These are phyloP conservation scores for Ferrisia virgata DNA, from an alignment of 2,888 invertebrate genomes.

Conservation along the genomic window DNA sequence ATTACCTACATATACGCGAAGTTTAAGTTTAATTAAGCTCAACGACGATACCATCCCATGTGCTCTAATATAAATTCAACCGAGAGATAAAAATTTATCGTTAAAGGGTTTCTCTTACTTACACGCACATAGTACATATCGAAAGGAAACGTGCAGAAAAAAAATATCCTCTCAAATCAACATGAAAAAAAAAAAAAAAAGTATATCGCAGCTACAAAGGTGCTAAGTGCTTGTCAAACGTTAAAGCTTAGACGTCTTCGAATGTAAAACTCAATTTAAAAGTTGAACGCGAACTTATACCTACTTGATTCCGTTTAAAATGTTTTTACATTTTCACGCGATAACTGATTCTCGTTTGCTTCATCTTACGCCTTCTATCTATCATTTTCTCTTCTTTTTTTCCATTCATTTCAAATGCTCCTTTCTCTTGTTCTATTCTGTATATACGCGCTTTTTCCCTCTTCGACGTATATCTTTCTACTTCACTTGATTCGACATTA, in stretches of 20 bases:
- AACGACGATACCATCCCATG: neutral
- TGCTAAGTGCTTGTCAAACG: slow-evolving; percentile 42
- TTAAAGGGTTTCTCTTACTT: neutral
- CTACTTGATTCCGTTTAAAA: slow-evolving; percentile 39
- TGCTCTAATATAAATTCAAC: neutral
- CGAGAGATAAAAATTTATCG: slow-evolving; percentile 8
- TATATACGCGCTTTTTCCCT: neutral
- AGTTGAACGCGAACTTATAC: slow-evolving; percentile 42
- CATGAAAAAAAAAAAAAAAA: neutral
- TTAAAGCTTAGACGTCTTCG: slow-evolving; percentile 35
- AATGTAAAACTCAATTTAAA: slow-evolving; percentile 42
- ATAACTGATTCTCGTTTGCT: slow-evolving; percentile 26
- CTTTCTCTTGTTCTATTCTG: neutral
- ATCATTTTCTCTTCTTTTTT: neutral
- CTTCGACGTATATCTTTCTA: slow-evolving; percentile 33
- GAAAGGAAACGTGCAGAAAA: neutral
- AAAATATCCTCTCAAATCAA: neutral
- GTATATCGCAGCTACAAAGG: slow-evolving; percentile 31
- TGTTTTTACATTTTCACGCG: slow-evolving; percentile 33
- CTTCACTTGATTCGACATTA: slow-evolving; percentile 36
- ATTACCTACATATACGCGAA: neutral
- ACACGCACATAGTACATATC: neutral
- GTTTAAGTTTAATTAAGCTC: too few species aligned
- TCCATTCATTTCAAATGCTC: neutral
- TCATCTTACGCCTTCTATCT: neutral